Evolutionary conservation across 1,140 invertebrate genomes (phyloP), one percentile per base, ranked within the genome.

Genomic region (Brachionus rotundiformis): DNA sequence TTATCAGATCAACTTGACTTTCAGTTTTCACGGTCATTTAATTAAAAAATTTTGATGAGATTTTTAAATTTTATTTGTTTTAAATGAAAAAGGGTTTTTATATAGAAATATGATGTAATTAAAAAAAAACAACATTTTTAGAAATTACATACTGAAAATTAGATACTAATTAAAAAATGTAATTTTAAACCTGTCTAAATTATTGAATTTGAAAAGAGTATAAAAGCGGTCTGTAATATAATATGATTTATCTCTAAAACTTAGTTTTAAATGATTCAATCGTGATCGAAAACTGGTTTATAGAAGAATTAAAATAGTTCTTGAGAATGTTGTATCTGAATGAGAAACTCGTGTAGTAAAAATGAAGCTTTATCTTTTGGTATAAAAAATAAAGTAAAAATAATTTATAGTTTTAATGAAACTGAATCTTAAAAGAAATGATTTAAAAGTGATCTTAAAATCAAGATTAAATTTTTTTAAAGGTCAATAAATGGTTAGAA

Each of bases 281-380:
- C 68, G 68, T 73, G 68, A 73, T 73, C 41, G 25, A 25, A 73
- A 39, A 68, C 7, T 68, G 61, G n/a, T 29, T 13, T 33, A 29
- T 63, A 13, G n/a, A 13, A 63, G 0, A 29, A 63, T 6, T 27
- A 13, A 63, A 13, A 27, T 11, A 10, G 16, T 11, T 33, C 10
- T 29, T 23, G 13, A 29, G 61, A 16, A 4, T 31, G 3, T 33
- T 63, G 29, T 63, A 8, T 29, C 25, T 63, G 61, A 29, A 63
- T 29, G 29, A 29, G 11, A 63, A 63, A 63, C 19, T 54, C 47
- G 47, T 54, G 47, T 54, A 54, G 47, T 54, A 54, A 54, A 54
- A 54, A 54, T 19, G 6, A 54, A 19, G 1, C 2, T 54, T 54
- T 54, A 54, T 63, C 29, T 63, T n/a, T 29, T 29, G 11, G 6